phyloP scores from a whole-genome alignment of 2,888 invertebrate genomes.

The Pristionchus arcanus region DNA sequence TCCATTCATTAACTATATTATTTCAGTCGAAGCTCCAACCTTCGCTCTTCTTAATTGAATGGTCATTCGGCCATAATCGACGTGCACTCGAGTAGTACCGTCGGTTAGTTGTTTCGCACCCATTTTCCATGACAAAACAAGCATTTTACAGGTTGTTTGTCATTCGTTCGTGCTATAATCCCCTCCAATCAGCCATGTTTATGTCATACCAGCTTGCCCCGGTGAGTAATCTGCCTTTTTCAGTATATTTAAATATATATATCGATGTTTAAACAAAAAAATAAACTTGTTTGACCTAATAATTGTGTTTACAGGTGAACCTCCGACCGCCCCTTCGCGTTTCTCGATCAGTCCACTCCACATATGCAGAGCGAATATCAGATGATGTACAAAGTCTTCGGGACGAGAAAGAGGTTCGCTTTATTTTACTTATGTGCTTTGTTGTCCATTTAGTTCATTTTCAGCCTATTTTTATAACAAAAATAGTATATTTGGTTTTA shows the following conservation, averaged over 20 bases:
- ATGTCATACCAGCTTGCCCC: conserved; percentile 51
- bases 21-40: not conserved
- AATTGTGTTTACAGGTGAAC: not conserved
- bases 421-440: not conserved
- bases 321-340: conserved; percentile 47
- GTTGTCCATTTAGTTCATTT: too few relatives aligned
- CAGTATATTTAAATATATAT: not conserved
- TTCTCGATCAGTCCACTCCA: conserved; percentile 21
- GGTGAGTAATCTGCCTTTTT: not conserved
- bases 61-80: not conserved
- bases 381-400: not conserved
- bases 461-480: too few relatives aligned
- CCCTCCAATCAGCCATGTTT: conserved; percentile 42
- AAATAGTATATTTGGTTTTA: too few relatives aligned
- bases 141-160: not conserved
- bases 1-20: not conserved
- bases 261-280: not conserved
- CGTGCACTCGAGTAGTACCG: not conserved
- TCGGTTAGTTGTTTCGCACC: not conserved
- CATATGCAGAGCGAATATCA: conserved; percentile 17
- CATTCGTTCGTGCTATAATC: not conserved
- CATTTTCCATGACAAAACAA: not conserved
- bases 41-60: not conserved
- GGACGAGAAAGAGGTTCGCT: conserved; percentile 47
- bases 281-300: not conserved